phyloP scores from a whole-genome alignment of 2,888 invertebrate genomes.

The Cylindroiulus punctatus region DNA sequence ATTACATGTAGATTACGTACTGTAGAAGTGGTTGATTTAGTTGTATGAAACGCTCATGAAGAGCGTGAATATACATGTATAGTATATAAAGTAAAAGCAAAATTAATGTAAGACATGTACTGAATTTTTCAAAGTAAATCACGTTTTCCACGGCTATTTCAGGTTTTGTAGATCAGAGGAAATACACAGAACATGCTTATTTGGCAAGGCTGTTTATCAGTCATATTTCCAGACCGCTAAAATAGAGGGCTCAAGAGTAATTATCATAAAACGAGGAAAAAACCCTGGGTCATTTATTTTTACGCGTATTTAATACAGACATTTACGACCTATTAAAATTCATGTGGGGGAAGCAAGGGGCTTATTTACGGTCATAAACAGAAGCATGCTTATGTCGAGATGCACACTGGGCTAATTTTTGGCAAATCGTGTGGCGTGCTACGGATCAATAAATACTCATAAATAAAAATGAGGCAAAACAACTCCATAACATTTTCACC shows the following conservation, averaged over 20 bases:
- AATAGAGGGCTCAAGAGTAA: background rate
- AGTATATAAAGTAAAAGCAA: no score
- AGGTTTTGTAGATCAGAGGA: no score
- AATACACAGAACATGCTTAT: background rate
- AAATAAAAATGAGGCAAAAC: background rate
- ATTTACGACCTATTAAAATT: conserved; percentile 23
- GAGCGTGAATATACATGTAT: no score
- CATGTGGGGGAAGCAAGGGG: conserved; percentile 25
- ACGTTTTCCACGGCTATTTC: no score
- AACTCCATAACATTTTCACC: no score
- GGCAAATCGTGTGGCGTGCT: background rate
- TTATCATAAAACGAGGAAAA: conserved; percentile 8
- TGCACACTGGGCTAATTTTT: conserved; percentile 20
- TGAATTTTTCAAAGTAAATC: no score
- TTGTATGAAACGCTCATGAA: no score
- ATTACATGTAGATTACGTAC: no score
- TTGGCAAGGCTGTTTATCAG: background rate
- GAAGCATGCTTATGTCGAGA: conserved; percentile 8
- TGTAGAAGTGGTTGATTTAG: no score
- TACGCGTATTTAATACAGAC: conserved; percentile 9
- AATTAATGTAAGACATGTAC: no score
- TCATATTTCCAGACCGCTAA: background rate
- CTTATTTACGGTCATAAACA: conserved; percentile 1
- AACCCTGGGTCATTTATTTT: conserved; percentile 7
- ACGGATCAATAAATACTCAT: background rate